Base-by-base conservation (phyloP, 2,113 vertebrate species). In the Grus americana region DNA sequence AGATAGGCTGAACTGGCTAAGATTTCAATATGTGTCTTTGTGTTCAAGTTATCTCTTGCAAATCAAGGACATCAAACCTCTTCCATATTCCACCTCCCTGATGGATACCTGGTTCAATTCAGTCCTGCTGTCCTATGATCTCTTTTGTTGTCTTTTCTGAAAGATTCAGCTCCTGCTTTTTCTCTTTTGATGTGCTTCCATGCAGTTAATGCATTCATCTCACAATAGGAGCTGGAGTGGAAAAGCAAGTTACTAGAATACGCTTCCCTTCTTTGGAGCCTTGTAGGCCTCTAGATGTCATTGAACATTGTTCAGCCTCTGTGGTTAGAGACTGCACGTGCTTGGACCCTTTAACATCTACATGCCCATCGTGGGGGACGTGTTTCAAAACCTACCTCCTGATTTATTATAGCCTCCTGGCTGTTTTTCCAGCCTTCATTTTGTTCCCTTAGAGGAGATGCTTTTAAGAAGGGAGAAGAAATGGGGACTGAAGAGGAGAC, bases 341-440 rank as follows among this genome's bases (percentile, higher is more conserved):
- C 38, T 21, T 66, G 40, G 27, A 32, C 11, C 36, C 1, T 0
- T 62, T 32, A 11, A 42, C 55, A 55, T 44, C 50, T 8, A 6
- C 32, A 0, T 38, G 22, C 7, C 40, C 50, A 9, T 54, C 3
- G 0, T 24, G 38, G 44, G n/a, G 32, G 2, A 24, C 0, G 1
- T 9, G 19, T 58, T 68, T 52, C 44, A 62, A 18, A 52, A 4
- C 19, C 54, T 18, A 2, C 61, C 11, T 87, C 54, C 78, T 55
- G n/a, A 26, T 30, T 46, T 61, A 5, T 44, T 29, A 13, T 4
- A 44, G 10, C 17, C 23, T 47, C 65, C 62, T 44, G 57, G 38
- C 27, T 79, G 14, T 15, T 82, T 40, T 86, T 73, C 59, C 49
- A 65, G 12, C 40, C 59, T 61, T 36, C 7, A 0, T 73, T 73